A percentile compares a stretch with the other conserved stretches of the same genome.
phyloP scores from a whole-genome alignment of 2,113 vertebrate species.

The Pituophis catenifer region DNA sequence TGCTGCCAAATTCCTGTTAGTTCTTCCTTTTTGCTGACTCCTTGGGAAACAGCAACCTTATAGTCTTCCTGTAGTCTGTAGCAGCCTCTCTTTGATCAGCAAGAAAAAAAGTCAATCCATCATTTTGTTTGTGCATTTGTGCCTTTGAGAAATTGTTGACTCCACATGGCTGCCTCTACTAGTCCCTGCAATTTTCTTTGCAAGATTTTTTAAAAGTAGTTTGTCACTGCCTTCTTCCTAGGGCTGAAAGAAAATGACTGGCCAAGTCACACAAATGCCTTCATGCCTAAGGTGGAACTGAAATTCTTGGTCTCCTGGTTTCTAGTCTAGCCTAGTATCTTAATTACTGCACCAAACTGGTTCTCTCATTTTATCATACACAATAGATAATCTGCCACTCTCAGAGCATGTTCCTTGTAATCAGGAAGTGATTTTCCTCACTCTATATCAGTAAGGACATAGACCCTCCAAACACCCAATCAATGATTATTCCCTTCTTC shows the following conservation, averaged over 20 bases:
- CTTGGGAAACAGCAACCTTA: not conserved
- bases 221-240: not conserved
- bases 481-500: not conserved
- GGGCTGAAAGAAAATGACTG: not conserved
- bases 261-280: not conserved
- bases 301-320: not conserved
- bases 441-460: not conserved
- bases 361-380: not conserved
- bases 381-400: not conserved
- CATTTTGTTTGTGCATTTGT: not conserved
- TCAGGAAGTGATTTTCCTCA: not conserved
- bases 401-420: not conserved
- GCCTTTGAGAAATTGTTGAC: not conserved
- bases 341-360: not conserved
- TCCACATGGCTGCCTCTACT: not conserved
- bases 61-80: not conserved
- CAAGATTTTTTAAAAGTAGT: not conserved
- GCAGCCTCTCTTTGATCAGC: not conserved
- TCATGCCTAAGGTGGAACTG: not conserved
- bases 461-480: not conserved
- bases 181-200: not conserved
- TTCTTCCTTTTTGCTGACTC: not conserved
- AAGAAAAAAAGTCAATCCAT: not conserved
- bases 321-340: not conserved
- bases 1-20: not conserved